Conservation (phyloP, 2,113 vertebrate species). For the Ctenodactylus gundi region DNA sequence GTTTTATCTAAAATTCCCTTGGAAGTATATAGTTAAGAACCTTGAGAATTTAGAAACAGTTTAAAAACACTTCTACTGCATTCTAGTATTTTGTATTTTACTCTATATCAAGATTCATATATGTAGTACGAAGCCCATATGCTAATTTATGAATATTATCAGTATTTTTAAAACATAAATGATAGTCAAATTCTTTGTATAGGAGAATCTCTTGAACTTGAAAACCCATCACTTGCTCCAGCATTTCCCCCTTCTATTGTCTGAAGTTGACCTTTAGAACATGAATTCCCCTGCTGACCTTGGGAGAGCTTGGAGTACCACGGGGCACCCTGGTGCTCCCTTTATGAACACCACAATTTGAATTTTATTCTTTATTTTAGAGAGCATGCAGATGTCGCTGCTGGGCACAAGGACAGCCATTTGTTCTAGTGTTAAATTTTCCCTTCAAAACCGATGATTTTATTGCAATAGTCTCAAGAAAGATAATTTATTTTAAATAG, state of each 20-base stretch:
- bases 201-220: background rate
- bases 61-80: background rate
- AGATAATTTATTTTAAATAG: constrained; percentile 45
- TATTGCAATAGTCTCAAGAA: constrained; percentile 8
- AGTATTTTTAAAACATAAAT: background rate
- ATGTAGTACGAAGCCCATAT: background rate
- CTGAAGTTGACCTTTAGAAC: background rate
- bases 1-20: background rate
- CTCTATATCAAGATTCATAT: background rate
- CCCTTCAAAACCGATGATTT: background rate
- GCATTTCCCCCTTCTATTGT: background rate
- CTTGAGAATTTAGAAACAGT: background rate
- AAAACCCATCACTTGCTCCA: background rate
- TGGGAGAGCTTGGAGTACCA: background rate
- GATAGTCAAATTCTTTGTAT: background rate
- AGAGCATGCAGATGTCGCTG: constrained; percentile 14
- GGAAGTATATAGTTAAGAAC: background rate
- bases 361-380: constrained; percentile 39
- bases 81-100: background rate
- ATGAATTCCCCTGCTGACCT: background rate
- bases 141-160: background rate
- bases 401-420: background rate
- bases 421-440: constrained; percentile 41
- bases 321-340: background rate
- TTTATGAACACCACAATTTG: background rate